These are phyloP conservation scores for Dinocampus coccinellae DNA, from an alignment of 2,888 invertebrate species.

Conservation along the genomic window DNA sequence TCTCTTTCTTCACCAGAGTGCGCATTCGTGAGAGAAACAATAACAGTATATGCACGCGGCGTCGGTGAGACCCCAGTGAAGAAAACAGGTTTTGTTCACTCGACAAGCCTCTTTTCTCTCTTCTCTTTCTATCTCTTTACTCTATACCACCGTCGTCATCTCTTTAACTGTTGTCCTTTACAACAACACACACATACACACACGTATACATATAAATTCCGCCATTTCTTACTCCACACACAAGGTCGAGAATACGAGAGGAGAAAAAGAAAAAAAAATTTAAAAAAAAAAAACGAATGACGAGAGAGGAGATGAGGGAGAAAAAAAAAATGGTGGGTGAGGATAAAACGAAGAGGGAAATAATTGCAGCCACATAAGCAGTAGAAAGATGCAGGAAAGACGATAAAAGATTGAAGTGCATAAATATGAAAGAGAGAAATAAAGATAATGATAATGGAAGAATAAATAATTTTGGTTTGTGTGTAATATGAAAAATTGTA, in stretches of 20 bases:
- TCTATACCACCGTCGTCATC: slow-evolving; percentile 12
- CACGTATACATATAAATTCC: too few species aligned
- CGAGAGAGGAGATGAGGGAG: too few species aligned
- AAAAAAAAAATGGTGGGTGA: too few species aligned
- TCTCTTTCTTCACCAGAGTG: slow-evolving; percentile 25
- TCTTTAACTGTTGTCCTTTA: slow-evolving; percentile 13
- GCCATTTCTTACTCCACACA: slow-evolving; percentile 11
- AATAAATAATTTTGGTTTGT: slow-evolving; percentile 24
- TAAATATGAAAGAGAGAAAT: background rate
- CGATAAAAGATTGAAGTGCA: slow-evolving; percentile 24
- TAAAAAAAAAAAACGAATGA: too few species aligned
- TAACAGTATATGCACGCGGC: slow-evolving; percentile 37
- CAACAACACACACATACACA: slow-evolving; percentile 22
- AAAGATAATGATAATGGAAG: slow-evolving; percentile 38
- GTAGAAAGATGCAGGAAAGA: slow-evolving; percentile 21
- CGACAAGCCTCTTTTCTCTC: slow-evolving; percentile 17
- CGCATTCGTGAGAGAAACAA: slow-evolving; percentile 45
- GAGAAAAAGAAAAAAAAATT: too few species aligned
- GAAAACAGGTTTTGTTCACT: slow-evolving; percentile 48
- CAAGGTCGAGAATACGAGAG: background rate
- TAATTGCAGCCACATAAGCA: background rate
- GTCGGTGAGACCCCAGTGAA: slow-evolving; percentile 30
- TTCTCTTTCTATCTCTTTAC: slow-evolving; percentile 27
- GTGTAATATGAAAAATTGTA: background rate
- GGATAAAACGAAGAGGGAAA: background rate